Evolutionary conservation across 1,140 invertebrate species (phyloP).

Genomic region (Phthorimaea operculella): DNA sequence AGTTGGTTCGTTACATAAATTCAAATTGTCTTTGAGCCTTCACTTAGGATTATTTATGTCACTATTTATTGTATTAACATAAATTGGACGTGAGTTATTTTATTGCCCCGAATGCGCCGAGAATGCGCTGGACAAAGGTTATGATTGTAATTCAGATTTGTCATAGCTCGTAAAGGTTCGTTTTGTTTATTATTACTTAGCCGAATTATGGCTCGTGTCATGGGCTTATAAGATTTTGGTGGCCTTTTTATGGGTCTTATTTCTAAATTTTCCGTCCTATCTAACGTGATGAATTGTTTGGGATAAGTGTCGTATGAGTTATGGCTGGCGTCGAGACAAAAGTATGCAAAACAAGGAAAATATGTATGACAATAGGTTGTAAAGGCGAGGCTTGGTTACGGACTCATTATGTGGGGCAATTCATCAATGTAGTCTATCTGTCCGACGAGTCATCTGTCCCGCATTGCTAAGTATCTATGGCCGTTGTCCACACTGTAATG

Average conservation of each 20-base stretch:
- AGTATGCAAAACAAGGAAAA: no score
- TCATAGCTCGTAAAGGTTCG: conserved; percentile 59
- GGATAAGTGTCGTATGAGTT: no score
- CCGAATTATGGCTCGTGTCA: conserved; percentile 10
- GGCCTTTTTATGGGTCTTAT: conserved; percentile 4
- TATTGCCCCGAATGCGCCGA: conserved; percentile 57
- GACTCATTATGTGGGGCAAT: neutral
- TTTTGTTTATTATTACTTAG: conserved; percentile 37
- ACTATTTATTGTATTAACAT: conserved; percentile 68
- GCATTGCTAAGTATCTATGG: neutral
- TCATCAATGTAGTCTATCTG: neutral
- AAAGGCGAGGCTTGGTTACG: neutral
- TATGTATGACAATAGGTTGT: neutral
- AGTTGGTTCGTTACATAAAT: conserved; percentile 39
- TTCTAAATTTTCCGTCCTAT: neutral
- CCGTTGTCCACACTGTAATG: neutral
- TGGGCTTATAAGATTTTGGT: conserved; percentile 2
- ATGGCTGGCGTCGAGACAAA: no score
- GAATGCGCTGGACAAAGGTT: conserved; percentile 57
- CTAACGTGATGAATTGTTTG: no score
- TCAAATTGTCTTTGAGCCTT: conserved; percentile 53
- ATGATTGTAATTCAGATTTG: conserved; percentile 63
- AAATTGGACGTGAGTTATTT: conserved; percentile 68
- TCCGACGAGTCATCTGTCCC: neutral
- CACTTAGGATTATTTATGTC: conserved; percentile 59